Conservation (phyloP, 2,888 invertebrate species). For the Ligdia adustata region DNA sequence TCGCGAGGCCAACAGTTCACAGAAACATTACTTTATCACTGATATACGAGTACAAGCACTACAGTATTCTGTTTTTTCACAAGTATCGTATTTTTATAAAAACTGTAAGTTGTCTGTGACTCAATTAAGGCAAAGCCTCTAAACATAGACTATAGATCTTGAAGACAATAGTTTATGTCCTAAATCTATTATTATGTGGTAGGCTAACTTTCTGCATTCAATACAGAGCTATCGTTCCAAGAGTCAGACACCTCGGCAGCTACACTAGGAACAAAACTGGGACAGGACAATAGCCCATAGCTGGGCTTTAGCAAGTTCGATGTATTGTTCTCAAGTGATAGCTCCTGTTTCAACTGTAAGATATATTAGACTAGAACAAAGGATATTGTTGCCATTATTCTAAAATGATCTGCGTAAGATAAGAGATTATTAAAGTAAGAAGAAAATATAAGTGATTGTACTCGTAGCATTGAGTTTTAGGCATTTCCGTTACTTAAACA, state of each 20-base stretch:
- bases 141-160: too few species aligned
- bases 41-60: too few species aligned
- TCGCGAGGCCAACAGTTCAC: too few species aligned
- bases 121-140: too few species aligned
- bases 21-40: too few species aligned
- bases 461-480: neutral
- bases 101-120: too few species aligned
- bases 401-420: neutral
- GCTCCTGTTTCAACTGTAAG: constrained; percentile 10
- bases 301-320: constrained; percentile 23
- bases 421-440: neutral
- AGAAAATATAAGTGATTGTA: neutral
- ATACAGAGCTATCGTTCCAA: constrained; percentile 6
- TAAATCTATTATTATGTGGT: too few species aligned
- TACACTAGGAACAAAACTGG: constrained; percentile 26
- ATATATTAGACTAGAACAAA: constrained; percentile 1
- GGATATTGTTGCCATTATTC: neutral
- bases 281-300: constrained; percentile 32
- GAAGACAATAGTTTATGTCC: too few species aligned
- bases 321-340: constrained; percentile 29
- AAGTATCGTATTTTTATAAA: too few species aligned
- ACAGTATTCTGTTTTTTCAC: too few species aligned
- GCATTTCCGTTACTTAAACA: too few species aligned
- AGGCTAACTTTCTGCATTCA: neutral
- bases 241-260: constrained; percentile 22